Evolutionary conservation across 1,140 invertebrate genomes (phyloP).

Genomic region (Acromyrmex charruanus): DNA sequence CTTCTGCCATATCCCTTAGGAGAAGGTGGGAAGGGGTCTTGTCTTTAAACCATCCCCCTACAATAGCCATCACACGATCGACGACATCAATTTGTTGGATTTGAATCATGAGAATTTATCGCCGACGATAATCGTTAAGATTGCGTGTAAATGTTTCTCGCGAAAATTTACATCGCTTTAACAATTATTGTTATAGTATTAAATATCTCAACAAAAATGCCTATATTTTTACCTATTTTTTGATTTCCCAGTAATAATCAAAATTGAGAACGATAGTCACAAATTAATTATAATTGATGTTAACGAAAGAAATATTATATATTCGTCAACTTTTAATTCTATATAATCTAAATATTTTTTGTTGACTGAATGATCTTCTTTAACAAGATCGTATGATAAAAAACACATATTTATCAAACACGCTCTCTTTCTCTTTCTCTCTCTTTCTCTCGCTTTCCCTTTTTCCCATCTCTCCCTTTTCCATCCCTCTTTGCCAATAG

Average conservation of each 20-base stretch:
- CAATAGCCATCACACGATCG: constrained; percentile 12
- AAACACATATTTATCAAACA: constrained; percentile 15
- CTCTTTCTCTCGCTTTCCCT: too few relatives aligned
- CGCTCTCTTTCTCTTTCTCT: neutral
- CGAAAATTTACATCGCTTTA: neutral
- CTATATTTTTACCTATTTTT: neutral
- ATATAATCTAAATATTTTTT: neutral
- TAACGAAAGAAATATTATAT: neutral
- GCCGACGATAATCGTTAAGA: neutral
- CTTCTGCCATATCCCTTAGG: constrained; percentile 51
- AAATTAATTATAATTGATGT: neutral
- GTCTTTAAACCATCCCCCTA: constrained; percentile 66
- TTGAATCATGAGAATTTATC: constrained; percentile 61
- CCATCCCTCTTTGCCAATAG: constrained; percentile 30
- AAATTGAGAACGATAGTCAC: neutral
- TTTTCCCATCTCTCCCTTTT: constrained; percentile 4
- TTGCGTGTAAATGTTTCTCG: neutral
- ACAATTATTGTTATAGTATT: neutral
- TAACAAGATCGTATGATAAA: constrained; percentile 19
- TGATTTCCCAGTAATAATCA: neutral
- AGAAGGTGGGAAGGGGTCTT: constrained; percentile 23
- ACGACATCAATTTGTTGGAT: constrained; percentile 68
- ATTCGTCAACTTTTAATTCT: neutral
- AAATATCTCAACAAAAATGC: too few relatives aligned
- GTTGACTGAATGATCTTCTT: constrained; percentile 16